Percentiles rank a stretch among this genome's conserved stretches.
These are phyloP conservation scores for Drosophila meridiana DNA, from an alignment of 2,888 invertebrate genomes.

Conservation along the genomic window DNA sequence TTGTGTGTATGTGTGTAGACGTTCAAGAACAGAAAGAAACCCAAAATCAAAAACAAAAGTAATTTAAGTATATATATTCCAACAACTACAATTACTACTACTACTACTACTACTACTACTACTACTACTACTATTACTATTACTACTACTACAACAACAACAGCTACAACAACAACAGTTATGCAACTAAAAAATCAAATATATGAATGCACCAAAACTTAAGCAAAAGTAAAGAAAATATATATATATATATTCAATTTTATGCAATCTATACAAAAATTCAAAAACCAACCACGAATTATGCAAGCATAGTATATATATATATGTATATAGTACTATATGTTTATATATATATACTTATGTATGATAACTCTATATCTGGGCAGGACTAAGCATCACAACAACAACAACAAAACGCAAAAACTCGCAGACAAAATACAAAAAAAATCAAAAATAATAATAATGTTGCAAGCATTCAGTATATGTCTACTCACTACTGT, in stretches of 20 bases:
- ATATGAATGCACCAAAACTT: constrained; percentile 69
- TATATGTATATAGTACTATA: constrained; percentile 43
- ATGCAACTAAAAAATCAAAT: constrained; percentile 83
- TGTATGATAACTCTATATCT: constrained; percentile 62
- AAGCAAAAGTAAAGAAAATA: constrained; percentile 48
- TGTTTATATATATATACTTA: constrained; percentile 47
- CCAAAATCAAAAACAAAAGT: constrained; percentile 15
- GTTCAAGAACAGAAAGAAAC: constrained; percentile 30
- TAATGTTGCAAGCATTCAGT: constrained; percentile 46
- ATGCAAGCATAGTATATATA: constrained; percentile 57
- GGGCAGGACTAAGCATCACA: constrained; percentile 78
- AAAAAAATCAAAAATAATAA: constrained; percentile 36
- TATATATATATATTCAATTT: constrained; percentile 62
- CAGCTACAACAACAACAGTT: constrained; percentile 83
- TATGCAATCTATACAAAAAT: constrained; percentile 71
- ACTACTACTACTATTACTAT: constrained; percentile 62
- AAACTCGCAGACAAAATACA: constrained; percentile 68
- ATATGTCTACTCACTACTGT: constrained; percentile 60
- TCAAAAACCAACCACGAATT: constrained; percentile 64
- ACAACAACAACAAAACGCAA: constrained; percentile 61
- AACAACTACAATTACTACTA: constrained; percentile 52
- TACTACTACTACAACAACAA: constrained; percentile 68
- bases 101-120: constrained; percentile 40
- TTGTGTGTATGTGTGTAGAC: constrained; percentile 52
- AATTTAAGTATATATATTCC: constrained; percentile 35